Evolutionary conservation across 2,888 invertebrate genomes (phyloP).

Genomic region (Lithophane leautieri): DNA sequence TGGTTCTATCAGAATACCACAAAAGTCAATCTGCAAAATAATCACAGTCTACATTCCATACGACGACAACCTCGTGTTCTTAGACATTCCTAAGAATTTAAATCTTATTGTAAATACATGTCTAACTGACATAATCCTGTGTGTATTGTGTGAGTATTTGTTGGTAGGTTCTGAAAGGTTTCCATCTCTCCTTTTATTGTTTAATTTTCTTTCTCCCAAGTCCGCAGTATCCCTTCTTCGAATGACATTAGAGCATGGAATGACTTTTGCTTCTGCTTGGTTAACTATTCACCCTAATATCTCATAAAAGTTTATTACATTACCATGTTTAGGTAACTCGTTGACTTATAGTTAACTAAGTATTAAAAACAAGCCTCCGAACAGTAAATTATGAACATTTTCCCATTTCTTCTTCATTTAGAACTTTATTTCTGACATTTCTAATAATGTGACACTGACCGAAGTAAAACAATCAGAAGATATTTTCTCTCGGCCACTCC

Average conservation of each 20-base stretch:
- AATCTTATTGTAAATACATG: constrained; percentile 18
- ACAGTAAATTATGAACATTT: neutral
- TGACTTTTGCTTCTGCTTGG: neutral
- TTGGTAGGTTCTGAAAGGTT: neutral
- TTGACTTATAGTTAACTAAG: neutral
- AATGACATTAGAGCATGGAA: no score
- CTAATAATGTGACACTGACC: constrained; percentile 64
- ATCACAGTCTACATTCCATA: constrained; percentile 4
- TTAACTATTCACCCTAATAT: constrained; percentile 6
- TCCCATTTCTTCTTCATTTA: neutral
- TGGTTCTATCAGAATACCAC: no score
- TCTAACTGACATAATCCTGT: constrained; percentile 35
- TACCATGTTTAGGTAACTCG: neutral
- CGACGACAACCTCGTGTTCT: neutral
- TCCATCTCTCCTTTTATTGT: no score
- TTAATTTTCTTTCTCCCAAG: no score
- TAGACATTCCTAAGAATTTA: constrained; percentile 23
- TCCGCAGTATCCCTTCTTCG: no score
- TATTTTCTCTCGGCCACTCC: constrained; percentile 71
- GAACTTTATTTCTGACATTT: constrained; percentile 11
- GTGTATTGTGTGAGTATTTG: constrained; percentile 14
- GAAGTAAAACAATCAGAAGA: constrained; percentile 74
- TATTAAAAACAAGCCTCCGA: neutral
- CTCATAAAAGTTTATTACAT: constrained; percentile 30
- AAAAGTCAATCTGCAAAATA: constrained; percentile 12